Evolutionary conservation across 2,113 vertebrate genomes (phyloP).

Genomic region (Hippocampus abdominalis): DNA sequence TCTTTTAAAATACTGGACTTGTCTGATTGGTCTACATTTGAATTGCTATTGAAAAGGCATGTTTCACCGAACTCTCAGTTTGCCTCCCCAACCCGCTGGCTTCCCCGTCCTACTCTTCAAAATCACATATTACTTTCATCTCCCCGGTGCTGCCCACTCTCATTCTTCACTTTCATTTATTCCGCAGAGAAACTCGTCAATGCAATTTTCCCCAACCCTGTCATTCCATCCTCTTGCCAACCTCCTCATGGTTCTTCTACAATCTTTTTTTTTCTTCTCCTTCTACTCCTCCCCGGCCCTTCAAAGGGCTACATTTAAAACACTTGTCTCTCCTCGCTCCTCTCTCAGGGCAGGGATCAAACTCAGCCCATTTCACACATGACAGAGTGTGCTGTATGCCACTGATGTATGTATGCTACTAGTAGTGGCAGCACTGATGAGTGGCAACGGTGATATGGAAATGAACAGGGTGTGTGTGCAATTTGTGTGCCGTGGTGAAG

Average conservation of each 20-base stretch:
- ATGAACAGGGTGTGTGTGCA: constrained; percentile 33
- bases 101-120: constrained; percentile 9
- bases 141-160: constrained; percentile 7
- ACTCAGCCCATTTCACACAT: constrained; percentile 65
- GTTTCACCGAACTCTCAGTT: too few species aligned
- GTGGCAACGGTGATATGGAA: constrained; percentile 48
- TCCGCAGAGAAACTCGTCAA: constrained; percentile 22
- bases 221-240: constrained; percentile 29
- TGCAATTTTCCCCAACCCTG: constrained; percentile 10
- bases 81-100: background rate
- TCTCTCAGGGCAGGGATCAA: constrained; percentile 62
- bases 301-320: constrained; percentile 43
- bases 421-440: constrained; percentile 46
- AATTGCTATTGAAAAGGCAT: too few species aligned
- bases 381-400: constrained; percentile 53
- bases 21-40: too few species aligned
- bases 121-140: constrained; percentile 12
- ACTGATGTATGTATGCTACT: constrained; percentile 51
- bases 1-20: too few species aligned
- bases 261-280: background rate
- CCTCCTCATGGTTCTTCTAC: constrained; percentile 10
- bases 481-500: constrained; percentile 4
- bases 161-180: constrained; percentile 32
- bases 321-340: constrained; percentile 23
- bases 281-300: constrained; percentile 10